These are phyloP conservation scores for Bombus turneri DNA, from an alignment of 1,140 invertebrate species.

Conservation along the genomic window DNA sequence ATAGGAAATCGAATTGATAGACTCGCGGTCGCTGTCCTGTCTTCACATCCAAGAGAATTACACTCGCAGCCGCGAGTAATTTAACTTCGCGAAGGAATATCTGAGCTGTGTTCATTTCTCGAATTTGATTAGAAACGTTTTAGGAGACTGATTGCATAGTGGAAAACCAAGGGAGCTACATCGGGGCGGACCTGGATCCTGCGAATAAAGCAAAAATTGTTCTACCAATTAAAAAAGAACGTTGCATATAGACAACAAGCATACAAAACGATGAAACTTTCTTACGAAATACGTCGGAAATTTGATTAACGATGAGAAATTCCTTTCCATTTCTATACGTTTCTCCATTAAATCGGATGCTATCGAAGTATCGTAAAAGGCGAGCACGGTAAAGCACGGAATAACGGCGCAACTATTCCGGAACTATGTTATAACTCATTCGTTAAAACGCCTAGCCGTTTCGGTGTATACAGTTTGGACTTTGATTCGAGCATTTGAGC, in stretches of 20 bases:
- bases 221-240: background rate
- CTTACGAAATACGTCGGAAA: background rate
- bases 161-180: background rate
- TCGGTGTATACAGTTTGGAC: constrained; percentile 1
- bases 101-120: background rate
- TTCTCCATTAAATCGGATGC: background rate
- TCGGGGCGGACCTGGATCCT: background rate
- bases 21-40: background rate
- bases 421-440: constrained; percentile 30
- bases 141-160: background rate
- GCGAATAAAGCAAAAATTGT: background rate
- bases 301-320: background rate
- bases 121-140: constrained; percentile 11
- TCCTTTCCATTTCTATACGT: background rate
- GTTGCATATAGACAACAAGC: background rate
- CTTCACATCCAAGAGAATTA: background rate
- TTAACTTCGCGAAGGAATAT: background rate
- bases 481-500: constrained; percentile 27
- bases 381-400: background rate
- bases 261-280: background rate
- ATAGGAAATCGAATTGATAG: background rate
- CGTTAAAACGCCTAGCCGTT: background rate
- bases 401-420: constrained; percentile 17
- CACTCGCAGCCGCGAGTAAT: background rate
- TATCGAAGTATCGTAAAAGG: background rate